These are phyloP conservation scores for Drosophila sechellia DNA, from an alignment of 1,140 invertebrate species.

Conservation along the genomic window DNA sequence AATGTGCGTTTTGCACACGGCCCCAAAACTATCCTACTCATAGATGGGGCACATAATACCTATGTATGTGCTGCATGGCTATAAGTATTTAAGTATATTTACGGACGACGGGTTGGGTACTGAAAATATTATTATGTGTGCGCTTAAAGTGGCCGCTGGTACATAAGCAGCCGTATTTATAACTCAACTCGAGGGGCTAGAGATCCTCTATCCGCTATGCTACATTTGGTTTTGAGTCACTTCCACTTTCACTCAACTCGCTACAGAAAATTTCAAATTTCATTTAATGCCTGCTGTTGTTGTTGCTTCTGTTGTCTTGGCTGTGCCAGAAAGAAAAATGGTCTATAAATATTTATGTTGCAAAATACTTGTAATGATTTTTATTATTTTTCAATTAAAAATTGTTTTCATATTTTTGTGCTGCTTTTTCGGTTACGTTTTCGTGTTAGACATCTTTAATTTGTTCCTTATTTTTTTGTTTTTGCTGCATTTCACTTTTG, in stretches of 20 bases:
- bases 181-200: constrained; percentile 67
- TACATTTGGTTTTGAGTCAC: constrained; percentile 26
- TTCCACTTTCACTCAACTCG: constrained; percentile 60
- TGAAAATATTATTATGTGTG: constrained; percentile 62
- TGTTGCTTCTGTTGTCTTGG: constrained; percentile 52
- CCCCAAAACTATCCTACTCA: constrained; percentile 58
- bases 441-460: constrained; percentile 67
- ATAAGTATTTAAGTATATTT: constrained; percentile 19
- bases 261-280: constrained; percentile 29
- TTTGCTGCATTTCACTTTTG: constrained; percentile 48
- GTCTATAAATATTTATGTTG: constrained; percentile 79
- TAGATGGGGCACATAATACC: constrained; percentile 20
- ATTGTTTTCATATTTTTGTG: constrained; percentile 45
- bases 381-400: constrained; percentile 70
- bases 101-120: constrained; percentile 28
- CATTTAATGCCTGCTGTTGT: constrained; percentile 30
- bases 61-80: background rate
- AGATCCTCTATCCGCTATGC: constrained; percentile 17
- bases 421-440: constrained; percentile 38
- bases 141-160: constrained; percentile 65
- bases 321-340: constrained; percentile 72
- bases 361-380: constrained; percentile 81
- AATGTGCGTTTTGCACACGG: constrained; percentile 83
- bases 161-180: constrained; percentile 72
- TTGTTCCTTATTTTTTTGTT: constrained; percentile 40